Evolutionary conservation across 2,113 vertebrate species (phyloP), one percentile per base, ranked within the genome.

Genomic region (Oncorhynchus tshawytscha): DNA sequence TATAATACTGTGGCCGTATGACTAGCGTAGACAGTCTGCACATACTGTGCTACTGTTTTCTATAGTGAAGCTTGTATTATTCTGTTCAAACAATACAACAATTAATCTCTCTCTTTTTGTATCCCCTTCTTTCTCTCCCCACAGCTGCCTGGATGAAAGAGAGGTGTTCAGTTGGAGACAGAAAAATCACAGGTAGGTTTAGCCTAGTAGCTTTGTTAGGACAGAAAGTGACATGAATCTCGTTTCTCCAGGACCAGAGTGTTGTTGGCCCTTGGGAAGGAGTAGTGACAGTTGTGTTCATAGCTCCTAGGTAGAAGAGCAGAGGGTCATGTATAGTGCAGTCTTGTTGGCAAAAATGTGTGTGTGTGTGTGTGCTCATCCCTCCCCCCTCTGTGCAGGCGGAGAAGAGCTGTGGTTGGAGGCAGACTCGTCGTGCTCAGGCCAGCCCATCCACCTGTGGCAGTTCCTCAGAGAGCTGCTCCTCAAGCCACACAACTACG

Each of bases 111-210:
- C 25, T 27, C 1, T 54, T 15, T 49, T 20, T 59, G 25, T 45
- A 11, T 45, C 39, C 39, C 2, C 9, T 45, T 45, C 39, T 12
- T 45, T 9, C 39, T 31, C 64, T 18, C 7, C 27, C 86, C 85
- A 4, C 90, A 99, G 97, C 97, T 6, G 95, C 96, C 78, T 99
- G 97, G 95, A 99, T 99, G 97, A 98, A 99, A 78, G 97, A 97
- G 78, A 94, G 94, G 80, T 93, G 93, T 5, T 89, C 92, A 0
- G 89, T 91, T 0, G 95, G 91, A 72, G 94, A 95, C 0, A 80
- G 91, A 0, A 69, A 91, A 83, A 72, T 84, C 67, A 79, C 84
- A 31, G 88, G 93, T 94, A 77, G 2, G 78, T 78, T 72, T 74
- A 34, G 24, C 82, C 81, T 39, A 49, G 12, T 5, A 1, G 29